Evolutionary conservation across 2,888 invertebrate genomes (phyloP).

Genomic region (Spisula subtruncata): DNA sequence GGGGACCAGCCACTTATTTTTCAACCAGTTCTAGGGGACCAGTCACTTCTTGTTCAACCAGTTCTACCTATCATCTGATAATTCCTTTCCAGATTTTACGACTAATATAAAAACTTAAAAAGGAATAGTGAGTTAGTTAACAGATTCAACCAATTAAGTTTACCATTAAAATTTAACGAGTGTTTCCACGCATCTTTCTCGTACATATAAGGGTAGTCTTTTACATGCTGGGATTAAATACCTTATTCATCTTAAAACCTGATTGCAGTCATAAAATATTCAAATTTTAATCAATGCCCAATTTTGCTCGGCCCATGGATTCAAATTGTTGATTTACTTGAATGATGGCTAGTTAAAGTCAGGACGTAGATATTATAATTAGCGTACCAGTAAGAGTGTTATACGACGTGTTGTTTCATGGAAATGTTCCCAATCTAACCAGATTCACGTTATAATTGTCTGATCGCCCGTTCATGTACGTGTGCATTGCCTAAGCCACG

Average conservation of each 20-base stretch:
- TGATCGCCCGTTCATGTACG: neutral
- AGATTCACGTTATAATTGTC: neutral
- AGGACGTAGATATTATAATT: neutral
- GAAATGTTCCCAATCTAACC: neutral
- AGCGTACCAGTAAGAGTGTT: neutral
- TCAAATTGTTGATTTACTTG: slow-evolving; percentile 4
- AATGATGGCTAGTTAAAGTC: slow-evolving; percentile 3
- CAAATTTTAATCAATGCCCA: slow-evolving; percentile 23
- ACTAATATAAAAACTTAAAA: neutral
- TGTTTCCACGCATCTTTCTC: neutral
- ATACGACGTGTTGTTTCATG: neutral
- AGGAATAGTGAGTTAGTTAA: neutral
- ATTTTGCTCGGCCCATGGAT: neutral
- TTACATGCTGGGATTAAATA: neutral
- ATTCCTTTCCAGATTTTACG: no score
- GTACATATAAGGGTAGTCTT: neutral
- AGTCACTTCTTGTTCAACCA: no score
- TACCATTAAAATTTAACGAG: neutral
- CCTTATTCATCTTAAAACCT: slow-evolving; percentile 26
- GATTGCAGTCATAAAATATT: slow-evolving; percentile 27
- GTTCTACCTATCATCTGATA: no score
- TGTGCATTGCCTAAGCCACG: no score
- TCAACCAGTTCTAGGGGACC: no score
- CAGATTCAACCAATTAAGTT: neutral
- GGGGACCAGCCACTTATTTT: no score